Evolutionary conservation across 2,797 vertebrate genomes (phyloP).

Genomic region (Hafferia zeledoni): DNA sequence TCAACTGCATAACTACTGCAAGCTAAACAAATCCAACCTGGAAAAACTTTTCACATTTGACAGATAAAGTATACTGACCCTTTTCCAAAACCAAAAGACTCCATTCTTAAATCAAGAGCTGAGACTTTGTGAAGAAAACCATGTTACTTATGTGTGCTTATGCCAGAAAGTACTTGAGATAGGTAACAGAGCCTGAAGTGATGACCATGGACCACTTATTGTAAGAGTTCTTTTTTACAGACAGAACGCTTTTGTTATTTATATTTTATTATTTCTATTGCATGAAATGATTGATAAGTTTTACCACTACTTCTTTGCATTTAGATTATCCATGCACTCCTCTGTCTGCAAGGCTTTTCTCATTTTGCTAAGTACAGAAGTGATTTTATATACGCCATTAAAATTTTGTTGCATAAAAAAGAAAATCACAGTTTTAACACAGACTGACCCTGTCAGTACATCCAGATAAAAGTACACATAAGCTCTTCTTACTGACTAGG

Average conservation of each 20-base stretch:
- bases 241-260: background rate
- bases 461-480: background rate
- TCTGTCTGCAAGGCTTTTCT: background rate
- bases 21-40: background rate
- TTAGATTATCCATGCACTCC: background rate
- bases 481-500: background rate
- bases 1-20: background rate
- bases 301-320: background rate
- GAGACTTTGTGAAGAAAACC: background rate
- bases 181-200: background rate
- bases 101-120: background rate
- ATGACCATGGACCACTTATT: background rate
- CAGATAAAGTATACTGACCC: background rate
- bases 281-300: background rate
- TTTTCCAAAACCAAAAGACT: background rate
- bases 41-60: background rate
- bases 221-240: background rate
- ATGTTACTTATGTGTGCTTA: accelerated
- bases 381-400: background rate
- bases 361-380: background rate
- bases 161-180: background rate
- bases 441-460: background rate
- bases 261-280: background rate
- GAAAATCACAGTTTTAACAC: background rate
- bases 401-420: background rate